These are phyloP conservation scores for Antheraea mylitta DNA, from an alignment of 1,140 invertebrate species.

Conservation along the genomic window DNA sequence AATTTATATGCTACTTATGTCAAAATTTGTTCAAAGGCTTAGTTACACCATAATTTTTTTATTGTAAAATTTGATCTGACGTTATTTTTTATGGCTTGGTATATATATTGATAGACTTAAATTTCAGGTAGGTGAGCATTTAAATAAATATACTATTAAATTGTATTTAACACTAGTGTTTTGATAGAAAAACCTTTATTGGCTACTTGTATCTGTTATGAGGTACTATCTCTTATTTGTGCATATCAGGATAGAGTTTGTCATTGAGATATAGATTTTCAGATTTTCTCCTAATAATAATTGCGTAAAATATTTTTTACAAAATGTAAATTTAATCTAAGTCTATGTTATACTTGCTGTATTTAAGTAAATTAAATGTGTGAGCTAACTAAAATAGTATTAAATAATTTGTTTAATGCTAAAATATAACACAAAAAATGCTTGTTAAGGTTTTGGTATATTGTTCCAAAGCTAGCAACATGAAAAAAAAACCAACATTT, in stretches of 20 bases:
- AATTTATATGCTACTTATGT: neutral
- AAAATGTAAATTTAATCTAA: neutral
- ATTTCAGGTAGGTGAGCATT: neutral
- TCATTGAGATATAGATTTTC: neutral
- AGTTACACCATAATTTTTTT: neutral
- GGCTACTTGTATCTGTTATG: too few relatives aligned
- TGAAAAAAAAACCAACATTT: conserved; percentile 31
- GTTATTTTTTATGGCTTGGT: neutral
- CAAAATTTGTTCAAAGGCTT: neutral
- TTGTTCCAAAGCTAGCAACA: conserved; percentile 14
- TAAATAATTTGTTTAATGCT: neutral
- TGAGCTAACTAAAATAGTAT: neutral
- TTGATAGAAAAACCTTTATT: too few relatives aligned
- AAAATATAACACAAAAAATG: conserved; percentile 33
- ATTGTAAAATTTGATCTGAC: neutral
- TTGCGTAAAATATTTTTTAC: neutral
- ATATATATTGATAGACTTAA: neutral
- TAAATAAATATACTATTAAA: neutral
- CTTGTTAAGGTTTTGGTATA: conserved; percentile 53
- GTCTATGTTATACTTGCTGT: neutral
- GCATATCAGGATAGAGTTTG: neutral
- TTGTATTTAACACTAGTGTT: too few relatives aligned
- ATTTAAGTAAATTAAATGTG: neutral
- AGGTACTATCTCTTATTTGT: too few relatives aligned
- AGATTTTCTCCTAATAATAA: too few relatives aligned